Evolutionary conservation across 2,113 vertebrate species (phyloP), one percentile per base, ranked within the genome.

Genomic region (Zingel zingel): DNA sequence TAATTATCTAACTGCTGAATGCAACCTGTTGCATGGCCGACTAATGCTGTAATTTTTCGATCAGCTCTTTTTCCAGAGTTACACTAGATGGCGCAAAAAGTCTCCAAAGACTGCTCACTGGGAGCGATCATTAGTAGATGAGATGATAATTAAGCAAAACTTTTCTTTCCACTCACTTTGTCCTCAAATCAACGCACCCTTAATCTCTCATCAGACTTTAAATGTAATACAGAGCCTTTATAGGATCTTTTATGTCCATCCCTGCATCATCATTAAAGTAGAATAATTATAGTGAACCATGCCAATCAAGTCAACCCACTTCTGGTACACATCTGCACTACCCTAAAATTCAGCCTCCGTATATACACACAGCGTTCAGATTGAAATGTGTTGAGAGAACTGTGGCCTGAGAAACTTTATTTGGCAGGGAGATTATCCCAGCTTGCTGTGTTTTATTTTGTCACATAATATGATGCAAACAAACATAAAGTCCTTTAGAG

Each of bases 1-100:
- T 11, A 43, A 43, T 64, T 11, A 9, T 64, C 5, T 8, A 4
- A 0, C 10, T 6, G 2, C 63, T 30, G 4, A 18, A 2, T 51
- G 30, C 63, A 83, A 90, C 90, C 86, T 89, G 86, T 85, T 88
- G 23, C 77, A 61, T 9, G 36, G 13, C 13, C 39, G 43, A 59
- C 30, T 45, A 33, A 53, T 27, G 67, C 78, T 80, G 54, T 39
- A 0, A 9, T 3, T 16, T 58, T 39, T 23, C 11, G 0, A 23
- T 43, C 36, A 36, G 19, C 68, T 73, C 4, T 64, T 25, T 16
- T 51, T 33, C n/a, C 15, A 10, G 5, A 33, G 4, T 19, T 12
- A 25, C 92, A 86, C 82, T 61, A 93, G 92, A 88, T 91, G 91
- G 88, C 83, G 86, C 81, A 81, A 66, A 7, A 18, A 71, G 50